phyloP scores from a whole-genome alignment of 2,113 vertebrate species.

The Sardina pilchardus region DNA sequence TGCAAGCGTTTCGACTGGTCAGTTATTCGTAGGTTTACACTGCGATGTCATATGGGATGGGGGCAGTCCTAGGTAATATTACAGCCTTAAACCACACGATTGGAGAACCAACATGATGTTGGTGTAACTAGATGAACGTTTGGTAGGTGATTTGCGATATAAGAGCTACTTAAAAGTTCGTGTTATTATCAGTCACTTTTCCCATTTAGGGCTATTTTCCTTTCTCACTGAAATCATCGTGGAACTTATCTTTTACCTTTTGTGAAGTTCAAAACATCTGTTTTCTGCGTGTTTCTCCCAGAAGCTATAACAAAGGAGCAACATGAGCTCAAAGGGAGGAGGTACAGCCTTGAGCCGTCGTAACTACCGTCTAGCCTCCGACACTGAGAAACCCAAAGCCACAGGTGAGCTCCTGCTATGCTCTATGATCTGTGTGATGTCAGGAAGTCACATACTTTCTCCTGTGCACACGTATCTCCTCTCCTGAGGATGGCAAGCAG shows the following conservation, averaged over 20 bases:
- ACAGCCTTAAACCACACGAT: too few species aligned
- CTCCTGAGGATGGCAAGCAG: too few species aligned
- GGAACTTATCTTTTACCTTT: neutral
- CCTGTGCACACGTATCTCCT: too few species aligned
- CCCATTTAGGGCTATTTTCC: neutral
- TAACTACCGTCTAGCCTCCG: conserved; percentile 85
- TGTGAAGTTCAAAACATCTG: neutral
- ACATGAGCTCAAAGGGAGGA: conserved; percentile 87
- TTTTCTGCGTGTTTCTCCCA: conserved; percentile 27
- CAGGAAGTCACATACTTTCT: neutral
- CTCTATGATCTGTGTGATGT: neutral
- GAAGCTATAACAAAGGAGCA: conserved; percentile 43
- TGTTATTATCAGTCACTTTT: neutral
- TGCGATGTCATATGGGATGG: too few species aligned
- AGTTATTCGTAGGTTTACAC: too few species aligned
- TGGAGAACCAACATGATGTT: neutral
- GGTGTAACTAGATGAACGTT: too few species aligned
- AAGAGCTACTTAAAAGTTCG: neutral
- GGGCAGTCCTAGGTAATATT: too few species aligned
- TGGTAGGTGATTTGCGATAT: too few species aligned
- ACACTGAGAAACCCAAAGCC: conserved; percentile 82
- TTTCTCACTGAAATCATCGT: neutral
- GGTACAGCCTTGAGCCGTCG: conserved; percentile 80
- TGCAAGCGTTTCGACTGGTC: neutral
- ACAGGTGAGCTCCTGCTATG: conserved; percentile 74